These are phyloP conservation scores for Arctia plantaginis DNA, from an alignment of 2,888 invertebrate species.

Conservation along the genomic window DNA sequence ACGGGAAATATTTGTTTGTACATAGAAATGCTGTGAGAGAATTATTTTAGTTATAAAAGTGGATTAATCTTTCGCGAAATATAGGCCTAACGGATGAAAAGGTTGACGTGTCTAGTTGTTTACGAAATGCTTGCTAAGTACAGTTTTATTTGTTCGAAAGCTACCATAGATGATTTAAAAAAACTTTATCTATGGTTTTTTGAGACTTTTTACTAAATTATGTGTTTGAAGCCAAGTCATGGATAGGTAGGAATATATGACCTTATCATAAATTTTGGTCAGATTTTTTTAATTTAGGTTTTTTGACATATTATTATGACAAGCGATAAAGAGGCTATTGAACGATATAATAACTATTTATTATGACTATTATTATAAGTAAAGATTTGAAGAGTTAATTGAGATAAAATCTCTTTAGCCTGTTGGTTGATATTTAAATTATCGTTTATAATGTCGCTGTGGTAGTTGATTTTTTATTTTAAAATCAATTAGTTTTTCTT, in stretches of 20 bases:
- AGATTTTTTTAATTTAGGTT: background rate
- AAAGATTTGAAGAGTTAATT: background rate
- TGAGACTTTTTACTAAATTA: background rate
- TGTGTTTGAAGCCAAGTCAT: background rate
- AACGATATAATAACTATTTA: too few relatives aligned
- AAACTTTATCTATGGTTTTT: background rate
- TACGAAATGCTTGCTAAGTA: background rate
- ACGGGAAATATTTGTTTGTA: constrained; percentile 27
- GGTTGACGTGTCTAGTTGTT: background rate
- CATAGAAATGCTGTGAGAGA: constrained; percentile 56
- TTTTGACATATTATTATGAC: background rate
- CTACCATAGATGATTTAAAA: background rate
- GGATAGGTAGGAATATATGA: background rate
- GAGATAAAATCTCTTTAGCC: background rate
- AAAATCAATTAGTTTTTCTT: background rate
- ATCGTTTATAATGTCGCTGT: background rate
- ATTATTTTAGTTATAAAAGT: constrained; percentile 6
- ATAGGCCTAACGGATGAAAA: constrained; percentile 43
- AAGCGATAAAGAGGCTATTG: background rate
- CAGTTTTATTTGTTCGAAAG: background rate
- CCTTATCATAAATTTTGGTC: background rate
- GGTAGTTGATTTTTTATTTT: background rate
- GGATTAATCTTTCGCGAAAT: constrained; percentile 21
- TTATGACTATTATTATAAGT: background rate
- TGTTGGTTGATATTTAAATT: background rate